phyloP scores from a whole-genome alignment of 2,888 invertebrate species.

The Tipula vernalis region DNA sequence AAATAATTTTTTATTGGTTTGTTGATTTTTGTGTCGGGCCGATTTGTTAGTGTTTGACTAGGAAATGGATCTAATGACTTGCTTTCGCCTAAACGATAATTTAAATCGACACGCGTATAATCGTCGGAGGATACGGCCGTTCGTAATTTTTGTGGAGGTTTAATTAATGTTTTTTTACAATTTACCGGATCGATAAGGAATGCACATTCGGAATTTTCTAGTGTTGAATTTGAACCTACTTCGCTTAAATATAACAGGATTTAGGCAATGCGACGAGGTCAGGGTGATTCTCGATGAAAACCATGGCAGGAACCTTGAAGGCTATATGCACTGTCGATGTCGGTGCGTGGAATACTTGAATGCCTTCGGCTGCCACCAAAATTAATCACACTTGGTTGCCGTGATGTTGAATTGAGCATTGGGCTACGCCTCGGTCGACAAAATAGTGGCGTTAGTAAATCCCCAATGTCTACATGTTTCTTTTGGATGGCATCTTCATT shows the following conservation, averaged over 20 bases:
- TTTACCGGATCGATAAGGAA: slow-evolving; percentile 11
- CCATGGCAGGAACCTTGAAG: slow-evolving; percentile 35
- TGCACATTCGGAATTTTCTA: slow-evolving; percentile 33
- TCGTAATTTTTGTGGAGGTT: slow-evolving; percentile 40
- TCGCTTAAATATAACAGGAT: slow-evolving; percentile 40
- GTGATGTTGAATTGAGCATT: slow-evolving; percentile 59
- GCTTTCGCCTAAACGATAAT: slow-evolving; percentile 41
- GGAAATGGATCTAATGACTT: slow-evolving; percentile 55
- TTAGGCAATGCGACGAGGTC: slow-evolving; percentile 35
- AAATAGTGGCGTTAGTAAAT: slow-evolving; percentile 67
- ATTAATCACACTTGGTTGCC: slow-evolving; percentile 58
- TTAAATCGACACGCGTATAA: slow-evolving; percentile 17
- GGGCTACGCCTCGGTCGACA: slow-evolving; percentile 72
- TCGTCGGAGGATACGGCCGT: slow-evolving; percentile 31
- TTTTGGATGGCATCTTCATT: slow-evolving; percentile 72
- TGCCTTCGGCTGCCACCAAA: slow-evolving; percentile 47
- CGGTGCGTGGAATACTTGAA: slow-evolving; percentile 49
- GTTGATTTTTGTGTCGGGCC: slow-evolving; percentile 26
- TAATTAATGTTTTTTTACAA: slow-evolving; percentile 33
- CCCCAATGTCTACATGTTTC: slow-evolving; percentile 56
- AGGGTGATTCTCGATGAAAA: slow-evolving; percentile 29
- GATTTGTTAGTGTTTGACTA: slow-evolving; percentile 24
- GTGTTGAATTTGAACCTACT: slow-evolving; percentile 30
- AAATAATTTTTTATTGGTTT: slow-evolving; percentile 23
- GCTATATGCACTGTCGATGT: slow-evolving; percentile 43